These are phyloP conservation scores for Microcebus ravelobensis DNA, from an alignment of 2,113 vertebrate genomes.

Conservation along the genomic window DNA sequence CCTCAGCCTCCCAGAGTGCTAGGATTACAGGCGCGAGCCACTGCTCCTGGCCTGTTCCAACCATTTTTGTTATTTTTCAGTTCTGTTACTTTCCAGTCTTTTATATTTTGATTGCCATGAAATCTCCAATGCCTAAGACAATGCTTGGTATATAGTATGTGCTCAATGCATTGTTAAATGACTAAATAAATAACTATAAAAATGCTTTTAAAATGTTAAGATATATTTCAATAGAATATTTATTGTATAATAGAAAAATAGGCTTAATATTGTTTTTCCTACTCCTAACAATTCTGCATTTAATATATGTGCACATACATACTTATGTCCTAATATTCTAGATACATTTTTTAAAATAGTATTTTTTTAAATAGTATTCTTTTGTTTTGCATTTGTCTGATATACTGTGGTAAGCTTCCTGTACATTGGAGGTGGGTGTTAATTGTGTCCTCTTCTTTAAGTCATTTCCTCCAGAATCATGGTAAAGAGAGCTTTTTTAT, in stretches of 20 bases:
- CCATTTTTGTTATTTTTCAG: neutral
- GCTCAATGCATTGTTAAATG: neutral
- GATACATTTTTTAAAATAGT: neutral
- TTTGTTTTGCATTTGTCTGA: neutral
- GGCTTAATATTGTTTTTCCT: neutral
- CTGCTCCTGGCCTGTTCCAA: too few species aligned
- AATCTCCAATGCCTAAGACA: neutral
- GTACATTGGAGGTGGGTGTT: neutral
- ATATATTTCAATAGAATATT: neutral
- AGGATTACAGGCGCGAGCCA: too few species aligned
- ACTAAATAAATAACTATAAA: neutral
- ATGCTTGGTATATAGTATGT: fast-evolving
- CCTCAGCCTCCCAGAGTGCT: too few species aligned
- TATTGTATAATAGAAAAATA: neutral
- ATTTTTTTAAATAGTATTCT: neutral
- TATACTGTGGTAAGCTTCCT: fast-evolving
- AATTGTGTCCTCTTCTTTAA: neutral
- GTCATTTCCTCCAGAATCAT: neutral
- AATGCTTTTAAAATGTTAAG: neutral
- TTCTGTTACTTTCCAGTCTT: neutral
- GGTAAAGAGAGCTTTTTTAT: neutral
- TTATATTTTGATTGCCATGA: neutral
- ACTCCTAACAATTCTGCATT: neutral
- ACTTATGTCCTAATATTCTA: neutral
- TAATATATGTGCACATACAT: neutral